Percentiles rank a stretch among this genome's conserved stretches.
Conservation (phyloP, 2,888 invertebrate species). For the Labia minor region DNA sequence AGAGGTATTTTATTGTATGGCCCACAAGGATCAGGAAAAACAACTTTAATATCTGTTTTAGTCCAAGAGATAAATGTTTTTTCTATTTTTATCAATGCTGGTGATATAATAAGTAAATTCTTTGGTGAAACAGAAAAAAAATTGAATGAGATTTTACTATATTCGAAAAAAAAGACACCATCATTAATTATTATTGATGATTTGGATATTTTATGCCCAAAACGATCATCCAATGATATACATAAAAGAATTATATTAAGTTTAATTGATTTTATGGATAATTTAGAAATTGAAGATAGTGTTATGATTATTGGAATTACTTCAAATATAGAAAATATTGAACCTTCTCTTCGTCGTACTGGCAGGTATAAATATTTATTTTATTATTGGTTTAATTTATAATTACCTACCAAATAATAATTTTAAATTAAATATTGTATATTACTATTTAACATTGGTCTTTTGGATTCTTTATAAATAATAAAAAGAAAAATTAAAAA, state of each 20-base stretch:
- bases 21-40: slow-evolving; percentile 77
- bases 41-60: slow-evolving; percentile 61
- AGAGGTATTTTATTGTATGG: slow-evolving; percentile 69
- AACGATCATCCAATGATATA: slow-evolving; percentile 32
- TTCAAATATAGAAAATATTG: slow-evolving; percentile 62
- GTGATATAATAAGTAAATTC: slow-evolving; percentile 65
- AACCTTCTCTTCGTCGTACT: slow-evolving; percentile 62
- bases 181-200: slow-evolving; percentile 75
- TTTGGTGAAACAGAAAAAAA: slow-evolving; percentile 65
- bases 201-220: slow-evolving; percentile 67
- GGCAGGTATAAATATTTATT: slow-evolving; percentile 39
- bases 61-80: slow-evolving; percentile 45
- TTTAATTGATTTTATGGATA: background rate
- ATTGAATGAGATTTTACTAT: slow-evolving; percentile 54
- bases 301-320: slow-evolving; percentile 70
- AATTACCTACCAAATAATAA: background rate
- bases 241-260: slow-evolving; percentile 30
- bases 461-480: no score
- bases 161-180: slow-evolving; percentile 56
- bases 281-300: slow-evolving; percentile 26
- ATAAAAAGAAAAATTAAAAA: background rate
- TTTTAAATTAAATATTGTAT: background rate
- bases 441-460: background rate
- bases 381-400: background rate
- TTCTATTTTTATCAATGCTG: slow-evolving; percentile 50